Percentiles rank a stretch among this genome's conserved stretches.
Evolutionary conservation across 2,888 invertebrate genomes (phyloP).

Genomic region (Macroteleia sp.): DNA sequence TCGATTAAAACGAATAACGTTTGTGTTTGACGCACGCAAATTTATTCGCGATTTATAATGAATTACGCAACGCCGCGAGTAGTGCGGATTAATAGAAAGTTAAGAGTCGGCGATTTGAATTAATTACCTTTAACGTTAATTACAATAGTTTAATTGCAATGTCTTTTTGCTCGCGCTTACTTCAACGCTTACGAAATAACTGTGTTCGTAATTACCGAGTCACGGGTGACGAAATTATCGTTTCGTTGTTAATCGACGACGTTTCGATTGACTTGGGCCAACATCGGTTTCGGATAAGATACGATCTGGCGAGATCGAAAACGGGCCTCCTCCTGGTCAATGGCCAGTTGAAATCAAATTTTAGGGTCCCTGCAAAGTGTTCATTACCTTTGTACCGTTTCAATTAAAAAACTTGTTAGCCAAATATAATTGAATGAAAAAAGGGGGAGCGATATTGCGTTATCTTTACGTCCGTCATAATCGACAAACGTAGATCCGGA

Average conservation of each 20-base stretch:
- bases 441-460: conserved; percentile 39
- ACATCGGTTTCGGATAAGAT: background rate
- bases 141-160: conserved; percentile 42
- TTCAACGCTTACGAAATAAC: conserved; percentile 18
- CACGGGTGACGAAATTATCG: conserved; percentile 31
- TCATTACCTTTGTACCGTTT: conserved; percentile 44
- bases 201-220: conserved; percentile 1
- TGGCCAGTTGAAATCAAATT: conserved; percentile 26
- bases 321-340: background rate
- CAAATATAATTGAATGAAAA: conserved; percentile 47
- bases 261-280: conserved; percentile 18
- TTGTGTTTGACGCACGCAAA: conserved; percentile 23
- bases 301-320: conserved; percentile 13
- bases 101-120: conserved; percentile 29
- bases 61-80: conserved; percentile 26
- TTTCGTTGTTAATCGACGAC: conserved; percentile 14
- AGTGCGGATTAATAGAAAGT: conserved; percentile 43
- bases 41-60: conserved; percentile 24
- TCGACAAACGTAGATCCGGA: conserved; percentile 38
- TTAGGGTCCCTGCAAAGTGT: conserved; percentile 20
- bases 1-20: conserved; percentile 19
- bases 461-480: conserved; percentile 50
- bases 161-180: conserved; percentile 8
- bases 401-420: conserved; percentile 53
- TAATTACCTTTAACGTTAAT: conserved; percentile 45